Base-by-base conservation (phyloP, 2,113 vertebrate genomes). In the Caretta caretta region DNA sequence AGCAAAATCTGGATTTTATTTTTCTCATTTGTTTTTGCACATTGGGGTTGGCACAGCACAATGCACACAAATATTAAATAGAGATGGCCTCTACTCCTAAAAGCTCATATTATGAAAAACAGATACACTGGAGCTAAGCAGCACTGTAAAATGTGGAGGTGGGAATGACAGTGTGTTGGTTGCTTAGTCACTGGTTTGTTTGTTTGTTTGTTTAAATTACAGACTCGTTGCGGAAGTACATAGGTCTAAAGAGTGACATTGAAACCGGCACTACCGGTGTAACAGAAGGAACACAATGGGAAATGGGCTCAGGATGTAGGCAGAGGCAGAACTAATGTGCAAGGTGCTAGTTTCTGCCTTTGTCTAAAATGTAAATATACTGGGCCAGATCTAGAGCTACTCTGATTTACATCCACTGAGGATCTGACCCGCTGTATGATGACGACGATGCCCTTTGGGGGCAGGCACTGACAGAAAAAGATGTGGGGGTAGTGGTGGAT, bases 31-130 rank as follows among this genome's bases (percentile, higher is more conserved):
- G 20, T 2, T 42, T 89, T 90, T 0, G 1, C 85, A 48, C 38
- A 89, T 62, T 35, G 38, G 62, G 81, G 69, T 84, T 95, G 86
- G 69, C 54, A 69, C 46, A 49, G 22, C 56, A 19, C 56, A 22
- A 35, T 38, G 65, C 0, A 2, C 56, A 80, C 42, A n/a, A 69
- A n/a, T n/a, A n/a, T 16, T 27, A 57, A 57, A 57, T 10, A 62
- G 87, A 92, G 92, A 1, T 65, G 87, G 84, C 24, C 24, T 51
- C 62, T 57, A n/a, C 6, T n/a, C 62, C 49, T 69, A 53, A 90
- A 62, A 91, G 80, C 88, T 83, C 72, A 89, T 78, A 81, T 79
- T 93, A 83, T 16, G 85, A 95, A 88, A 93, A 94, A 87, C 54
- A 91, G 46, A 91, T 84, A 69, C 84, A 69, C 27, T 80, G 56